Conservation (phyloP, 1,140 invertebrate genomes). For the Diorhabda carinulata region DNA sequence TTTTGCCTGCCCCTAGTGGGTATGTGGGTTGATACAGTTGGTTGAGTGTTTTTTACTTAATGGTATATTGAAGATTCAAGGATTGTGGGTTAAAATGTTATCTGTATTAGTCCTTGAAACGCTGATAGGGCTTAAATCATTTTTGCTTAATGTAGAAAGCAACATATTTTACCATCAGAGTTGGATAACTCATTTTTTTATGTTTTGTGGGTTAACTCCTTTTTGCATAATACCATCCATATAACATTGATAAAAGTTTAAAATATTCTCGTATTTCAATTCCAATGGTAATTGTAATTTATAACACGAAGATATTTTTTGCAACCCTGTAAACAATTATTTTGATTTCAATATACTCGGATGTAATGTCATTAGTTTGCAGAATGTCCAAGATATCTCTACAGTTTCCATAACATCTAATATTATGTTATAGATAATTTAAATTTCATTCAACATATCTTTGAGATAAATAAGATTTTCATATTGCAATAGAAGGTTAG, state of each 20-base stretch:
- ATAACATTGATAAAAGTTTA: neutral
- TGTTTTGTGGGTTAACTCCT: too few species aligned
- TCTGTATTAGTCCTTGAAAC: too few species aligned
- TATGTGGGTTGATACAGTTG: too few species aligned
- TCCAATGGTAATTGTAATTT: neutral
- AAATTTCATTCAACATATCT: constrained; percentile 18
- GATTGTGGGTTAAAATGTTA: too few species aligned
- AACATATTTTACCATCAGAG: too few species aligned
- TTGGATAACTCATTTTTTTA: too few species aligned
- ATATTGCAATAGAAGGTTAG: constrained; percentile 10
- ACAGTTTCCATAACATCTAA: neutral
- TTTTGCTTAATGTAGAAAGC: too few species aligned
- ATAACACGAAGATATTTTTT: neutral
- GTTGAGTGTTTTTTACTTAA: too few species aligned
- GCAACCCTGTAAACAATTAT: neutral
- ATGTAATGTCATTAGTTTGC: neutral
- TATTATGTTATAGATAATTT: constrained; percentile 10
- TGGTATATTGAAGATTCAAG: too few species aligned
- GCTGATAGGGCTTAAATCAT: too few species aligned
- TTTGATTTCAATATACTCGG: neutral
- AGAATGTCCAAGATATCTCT: neutral
- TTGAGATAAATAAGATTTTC: constrained; percentile 7
- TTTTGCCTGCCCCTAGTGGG: too few species aligned
- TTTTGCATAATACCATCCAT: too few species aligned
- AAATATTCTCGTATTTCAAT: neutral